Evolutionary conservation across 2,797 vertebrate species (phyloP), one percentile per base, ranked within the genome.

Genomic region (Myripristis murdjan): DNA sequence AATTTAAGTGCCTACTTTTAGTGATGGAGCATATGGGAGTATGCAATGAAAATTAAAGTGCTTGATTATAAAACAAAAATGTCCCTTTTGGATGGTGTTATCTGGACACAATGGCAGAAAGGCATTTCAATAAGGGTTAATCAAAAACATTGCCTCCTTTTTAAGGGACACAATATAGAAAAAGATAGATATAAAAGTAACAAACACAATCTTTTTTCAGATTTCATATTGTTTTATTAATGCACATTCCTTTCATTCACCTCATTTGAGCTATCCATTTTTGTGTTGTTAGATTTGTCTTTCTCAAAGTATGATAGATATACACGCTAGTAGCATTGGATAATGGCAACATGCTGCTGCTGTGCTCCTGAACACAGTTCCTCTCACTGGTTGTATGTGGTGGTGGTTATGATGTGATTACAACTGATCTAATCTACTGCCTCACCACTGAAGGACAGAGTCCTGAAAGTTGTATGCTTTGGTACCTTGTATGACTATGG

Each of bases 141-240:
- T 24, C n/a, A 24, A 48, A 51, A 23, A 48, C 18, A 64, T 52
- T 33, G 10, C 33, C 33, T 35, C 33, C 35, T 35, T 7, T 35
- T 35, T 7, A 35, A 35, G 9, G 28, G 7, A 31, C 6, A 31
- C 6, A 31, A 31, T 31, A 20, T 20, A 20, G 49, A 55, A 6
- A 63, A 41, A 23, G 7, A 23, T n/a, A n/a, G 11, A 78, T 63
- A 75, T 46, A 56, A 93, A 93, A 94, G 55, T 88, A 95, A 90
- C 91, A 23, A 66, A 81, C 65, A 79, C 57, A 37, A 60, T 20
- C 5, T 56, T 55, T 59, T 41, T 54, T 89, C 61, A 57, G 65
- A 91, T 87, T 93, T 91, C 80, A 89, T 57, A 51, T 94, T 91
- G 94, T 93, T 95, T 93, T 93, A 91, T 94, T 93, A 95, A 95